Percentiles rank a stretch among this genome's conserved stretches.
Evolutionary conservation across 2,113 vertebrate species (phyloP).

Genomic region (Meriones unguiculatus): DNA sequence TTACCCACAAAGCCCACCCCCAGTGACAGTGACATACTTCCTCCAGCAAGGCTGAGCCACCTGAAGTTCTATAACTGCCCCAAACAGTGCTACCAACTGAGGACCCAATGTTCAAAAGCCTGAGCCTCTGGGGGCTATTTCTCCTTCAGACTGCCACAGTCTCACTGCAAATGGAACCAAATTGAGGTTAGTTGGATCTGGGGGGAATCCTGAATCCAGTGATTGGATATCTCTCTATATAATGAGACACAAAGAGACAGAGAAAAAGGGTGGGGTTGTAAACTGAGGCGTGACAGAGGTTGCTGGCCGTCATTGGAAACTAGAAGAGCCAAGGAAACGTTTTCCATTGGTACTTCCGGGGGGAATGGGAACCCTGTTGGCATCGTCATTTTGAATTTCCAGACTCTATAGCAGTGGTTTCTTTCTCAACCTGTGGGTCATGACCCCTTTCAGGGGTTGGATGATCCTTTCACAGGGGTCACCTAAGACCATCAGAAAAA

Average conservation of each 20-base stretch:
- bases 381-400: not conserved
- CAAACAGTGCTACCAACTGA: not conserved
- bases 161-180: not conserved
- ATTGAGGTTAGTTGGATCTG: not conserved
- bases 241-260: not conserved
- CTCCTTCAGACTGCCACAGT: not conserved
- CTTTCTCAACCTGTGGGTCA: not conserved
- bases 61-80: not conserved
- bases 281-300: not conserved
- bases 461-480: not conserved
- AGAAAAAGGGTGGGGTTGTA: not conserved
- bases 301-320: not conserved
- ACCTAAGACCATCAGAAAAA: not conserved
- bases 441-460: not conserved
- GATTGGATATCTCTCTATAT: not conserved
- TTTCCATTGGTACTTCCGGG: not conserved
- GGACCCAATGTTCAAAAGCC: not conserved
- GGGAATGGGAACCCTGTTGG: accelerated
- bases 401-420: not conserved
- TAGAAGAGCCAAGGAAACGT: not conserved
- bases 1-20: not conserved
- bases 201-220: not conserved
- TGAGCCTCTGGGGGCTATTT: not conserved
- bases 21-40: not conserved
- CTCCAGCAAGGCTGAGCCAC: not conserved